Conservation (phyloP, 2,888 invertebrate genomes). For the Tipula vernalis region DNA sequence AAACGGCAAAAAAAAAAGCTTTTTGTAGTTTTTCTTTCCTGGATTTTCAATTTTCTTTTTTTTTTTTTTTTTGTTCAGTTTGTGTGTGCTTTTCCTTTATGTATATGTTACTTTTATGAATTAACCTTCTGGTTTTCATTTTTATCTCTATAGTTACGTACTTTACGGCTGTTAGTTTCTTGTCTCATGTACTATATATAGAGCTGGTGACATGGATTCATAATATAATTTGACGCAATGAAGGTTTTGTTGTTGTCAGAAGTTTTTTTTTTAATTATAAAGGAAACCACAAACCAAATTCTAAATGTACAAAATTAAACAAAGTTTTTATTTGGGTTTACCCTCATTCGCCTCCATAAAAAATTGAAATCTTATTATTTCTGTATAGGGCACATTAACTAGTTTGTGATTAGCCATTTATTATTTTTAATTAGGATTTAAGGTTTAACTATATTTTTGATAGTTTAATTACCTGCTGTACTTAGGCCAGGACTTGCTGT, state of each 20-base stretch:
- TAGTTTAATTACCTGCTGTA: constrained; percentile 64
- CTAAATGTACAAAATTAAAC: neutral
- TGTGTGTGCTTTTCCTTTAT: neutral
- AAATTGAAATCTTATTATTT: neutral
- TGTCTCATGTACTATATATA: neutral
- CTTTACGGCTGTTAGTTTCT: neutral
- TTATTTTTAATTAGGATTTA: no score
- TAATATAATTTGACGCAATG: neutral
- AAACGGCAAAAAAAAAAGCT: neutral
- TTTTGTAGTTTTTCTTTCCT: neutral
- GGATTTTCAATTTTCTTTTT: neutral
- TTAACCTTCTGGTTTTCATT: neutral
- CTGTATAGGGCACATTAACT: neutral
- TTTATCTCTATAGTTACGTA: neutral
- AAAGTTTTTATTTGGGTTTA: neutral
- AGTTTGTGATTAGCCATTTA: neutral
- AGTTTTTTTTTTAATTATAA: neutral
- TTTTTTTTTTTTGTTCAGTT: no score
- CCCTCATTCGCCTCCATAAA: neutral
- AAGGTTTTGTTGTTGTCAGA: neutral
- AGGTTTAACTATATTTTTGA: no score
- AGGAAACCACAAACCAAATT: neutral
- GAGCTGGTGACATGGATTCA: neutral
- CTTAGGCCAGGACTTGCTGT: constrained; percentile 93
- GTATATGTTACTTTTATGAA: neutral